phyloP scores from a whole-genome alignment of 2,113 vertebrate genomes.

The Eulacestoma nigropectus region DNA sequence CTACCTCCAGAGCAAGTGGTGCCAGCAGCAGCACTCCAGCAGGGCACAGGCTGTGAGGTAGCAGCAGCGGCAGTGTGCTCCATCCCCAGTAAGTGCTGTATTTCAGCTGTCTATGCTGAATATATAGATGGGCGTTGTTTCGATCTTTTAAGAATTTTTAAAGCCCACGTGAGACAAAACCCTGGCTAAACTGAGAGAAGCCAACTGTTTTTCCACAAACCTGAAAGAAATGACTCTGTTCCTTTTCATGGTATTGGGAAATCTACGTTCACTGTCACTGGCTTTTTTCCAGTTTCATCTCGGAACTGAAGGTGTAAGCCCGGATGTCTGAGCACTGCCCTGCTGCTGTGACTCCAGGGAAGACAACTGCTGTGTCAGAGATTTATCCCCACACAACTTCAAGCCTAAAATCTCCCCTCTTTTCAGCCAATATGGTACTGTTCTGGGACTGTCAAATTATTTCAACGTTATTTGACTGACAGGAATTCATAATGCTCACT shows the following conservation, averaged over 20 bases:
- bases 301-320: not conserved
- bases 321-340: not conserved
- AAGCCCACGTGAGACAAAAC: not conserved
- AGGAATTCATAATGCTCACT: not conserved
- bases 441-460: not conserved
- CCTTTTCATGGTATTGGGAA: not conserved
- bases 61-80: not conserved
- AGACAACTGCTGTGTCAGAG: not conserved
- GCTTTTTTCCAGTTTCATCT: not conserved
- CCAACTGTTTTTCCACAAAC: conserved; percentile 1
- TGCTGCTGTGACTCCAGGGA: not conserved
- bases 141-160: not conserved
- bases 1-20: rapidly evolving
- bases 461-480: not conserved
- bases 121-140: not conserved
- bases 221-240: not conserved
- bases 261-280: not conserved
- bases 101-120: not conserved
- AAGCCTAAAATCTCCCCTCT: not conserved
- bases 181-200: not conserved
- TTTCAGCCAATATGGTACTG: not conserved
- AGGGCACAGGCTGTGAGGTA: not conserved
- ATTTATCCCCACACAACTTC: not conserved
- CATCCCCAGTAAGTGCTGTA: not conserved
- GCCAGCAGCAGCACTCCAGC: not conserved